Percentiles rank a stretch among this genome's conserved stretches.
Evolutionary conservation across 2,797 vertebrate species (phyloP).

Genomic region (Macropodus opercularis): DNA sequence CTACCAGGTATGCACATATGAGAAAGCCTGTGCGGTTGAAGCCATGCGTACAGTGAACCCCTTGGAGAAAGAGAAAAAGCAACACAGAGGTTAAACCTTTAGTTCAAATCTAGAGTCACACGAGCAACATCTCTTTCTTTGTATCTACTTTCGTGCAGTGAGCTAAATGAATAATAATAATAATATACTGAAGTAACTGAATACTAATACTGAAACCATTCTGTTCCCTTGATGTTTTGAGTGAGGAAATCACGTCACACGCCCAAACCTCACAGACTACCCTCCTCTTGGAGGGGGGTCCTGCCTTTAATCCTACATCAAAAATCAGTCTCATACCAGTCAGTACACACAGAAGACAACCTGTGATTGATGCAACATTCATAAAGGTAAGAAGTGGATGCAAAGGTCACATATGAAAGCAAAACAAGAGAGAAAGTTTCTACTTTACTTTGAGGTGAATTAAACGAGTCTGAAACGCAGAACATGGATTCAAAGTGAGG

Average conservation of each 20-base stretch:
- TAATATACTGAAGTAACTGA: too few relatives aligned
- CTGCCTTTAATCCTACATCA: constrained; percentile 35
- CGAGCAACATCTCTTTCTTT: too few relatives aligned
- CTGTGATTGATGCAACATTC: constrained; percentile 11
- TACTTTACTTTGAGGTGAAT: neutral
- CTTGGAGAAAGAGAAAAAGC: constrained; percentile 71
- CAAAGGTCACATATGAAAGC: constrained; percentile 5
- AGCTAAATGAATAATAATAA: too few relatives aligned
- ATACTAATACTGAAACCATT: too few relatives aligned
- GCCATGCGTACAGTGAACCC: constrained; percentile 98
- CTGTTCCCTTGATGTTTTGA: constrained; percentile 27
- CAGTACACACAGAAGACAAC: neutral
- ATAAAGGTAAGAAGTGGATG: neutral
- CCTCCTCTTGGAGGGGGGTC: constrained; percentile 6
- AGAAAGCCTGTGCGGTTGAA: constrained; percentile 98
- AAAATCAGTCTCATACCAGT: constrained; percentile 27
- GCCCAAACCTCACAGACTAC: constrained; percentile 18
- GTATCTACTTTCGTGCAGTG: too few relatives aligned
- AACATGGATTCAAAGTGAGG: too few relatives aligned
- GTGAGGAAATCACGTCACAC: constrained; percentile 6
- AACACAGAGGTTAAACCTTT: constrained; percentile 9
- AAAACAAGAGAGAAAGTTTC: neutral
- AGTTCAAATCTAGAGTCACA: too few relatives aligned
- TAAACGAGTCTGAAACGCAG: neutral
- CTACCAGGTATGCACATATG: constrained; percentile 97